Percentiles rank a stretch among this genome's conserved stretches.
Conservation (phyloP, 1,140 invertebrate species). For the Zaprionus ghesquierei region DNA sequence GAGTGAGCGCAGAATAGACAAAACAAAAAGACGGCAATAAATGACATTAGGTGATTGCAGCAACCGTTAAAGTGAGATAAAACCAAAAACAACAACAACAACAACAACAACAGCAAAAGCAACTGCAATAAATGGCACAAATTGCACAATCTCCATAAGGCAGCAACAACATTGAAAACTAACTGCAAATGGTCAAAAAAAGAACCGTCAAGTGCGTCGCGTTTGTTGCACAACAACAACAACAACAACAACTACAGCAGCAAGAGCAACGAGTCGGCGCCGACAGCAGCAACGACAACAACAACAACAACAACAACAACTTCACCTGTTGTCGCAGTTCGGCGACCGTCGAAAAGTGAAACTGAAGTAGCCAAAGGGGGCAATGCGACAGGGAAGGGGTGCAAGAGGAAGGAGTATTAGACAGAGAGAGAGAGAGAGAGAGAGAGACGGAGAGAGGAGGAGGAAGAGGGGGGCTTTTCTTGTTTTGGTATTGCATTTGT, state of each 20-base stretch:
- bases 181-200: constrained; percentile 16
- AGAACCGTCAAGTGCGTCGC: constrained; percentile 46
- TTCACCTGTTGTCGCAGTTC: constrained; percentile 33
- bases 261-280: no score
- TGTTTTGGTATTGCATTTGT: constrained; percentile 21
- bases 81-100: background rate
- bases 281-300: background rate
- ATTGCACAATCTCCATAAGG: constrained; percentile 33
- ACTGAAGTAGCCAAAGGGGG: constrained; percentile 41
- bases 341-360: constrained; percentile 54
- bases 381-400: background rate
- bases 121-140: constrained; percentile 35
- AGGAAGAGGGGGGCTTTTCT: constrained; percentile 3
- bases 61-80: background rate
- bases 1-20: background rate
- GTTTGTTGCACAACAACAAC: background rate
- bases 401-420: background rate
- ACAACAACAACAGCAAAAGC: background rate
- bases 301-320: background rate
- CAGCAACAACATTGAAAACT: constrained; percentile 20
- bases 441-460: background rate
- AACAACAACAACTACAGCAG: background rate
- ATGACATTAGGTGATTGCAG: background rate
- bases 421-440: background rate
- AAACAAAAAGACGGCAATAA: background rate